Evolutionary conservation across 1,140 invertebrate genomes (phyloP).

Genomic region (Cotesia chilonis): DNA sequence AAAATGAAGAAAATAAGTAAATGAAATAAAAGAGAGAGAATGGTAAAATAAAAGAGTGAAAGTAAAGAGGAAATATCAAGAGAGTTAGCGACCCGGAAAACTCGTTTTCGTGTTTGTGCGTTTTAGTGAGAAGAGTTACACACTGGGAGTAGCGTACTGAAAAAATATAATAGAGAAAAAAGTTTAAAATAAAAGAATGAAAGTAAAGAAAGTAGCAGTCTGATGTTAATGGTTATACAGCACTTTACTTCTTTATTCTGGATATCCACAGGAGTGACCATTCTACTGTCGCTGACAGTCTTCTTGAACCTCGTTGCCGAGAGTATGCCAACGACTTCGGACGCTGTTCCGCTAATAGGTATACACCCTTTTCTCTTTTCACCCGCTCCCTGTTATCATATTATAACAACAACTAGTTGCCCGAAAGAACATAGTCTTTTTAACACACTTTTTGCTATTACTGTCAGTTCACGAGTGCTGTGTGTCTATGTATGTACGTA

Average conservation of each 20-base stretch:
- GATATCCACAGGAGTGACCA: constrained; percentile 78
- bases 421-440: constrained; percentile 19
- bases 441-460: constrained; percentile 10
- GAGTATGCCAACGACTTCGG: constrained; percentile 85
- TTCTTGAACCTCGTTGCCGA: constrained; percentile 87
- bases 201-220: constrained; percentile 11
- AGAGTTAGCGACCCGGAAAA: constrained; percentile 24
- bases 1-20: too few species aligned
- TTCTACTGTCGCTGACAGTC: constrained; percentile 88
- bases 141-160: too few species aligned
- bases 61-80: constrained; percentile 28
- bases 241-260: constrained; percentile 47
- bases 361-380: constrained; percentile 46
- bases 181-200: not conserved
- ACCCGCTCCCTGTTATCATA: not conserved
- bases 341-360: constrained; percentile 87
- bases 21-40: not conserved
- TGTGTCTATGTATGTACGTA: not conserved
- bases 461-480: too few species aligned
- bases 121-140: constrained; percentile 10
- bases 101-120: constrained; percentile 23
- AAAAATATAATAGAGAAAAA: too few species aligned
- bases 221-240: constrained; percentile 44
- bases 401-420: not conserved
- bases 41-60: not conserved